These are phyloP conservation scores for Acanthurus leucopareius DNA, from an alignment of 2,797 vertebrate species.

Conservation along the genomic window DNA sequence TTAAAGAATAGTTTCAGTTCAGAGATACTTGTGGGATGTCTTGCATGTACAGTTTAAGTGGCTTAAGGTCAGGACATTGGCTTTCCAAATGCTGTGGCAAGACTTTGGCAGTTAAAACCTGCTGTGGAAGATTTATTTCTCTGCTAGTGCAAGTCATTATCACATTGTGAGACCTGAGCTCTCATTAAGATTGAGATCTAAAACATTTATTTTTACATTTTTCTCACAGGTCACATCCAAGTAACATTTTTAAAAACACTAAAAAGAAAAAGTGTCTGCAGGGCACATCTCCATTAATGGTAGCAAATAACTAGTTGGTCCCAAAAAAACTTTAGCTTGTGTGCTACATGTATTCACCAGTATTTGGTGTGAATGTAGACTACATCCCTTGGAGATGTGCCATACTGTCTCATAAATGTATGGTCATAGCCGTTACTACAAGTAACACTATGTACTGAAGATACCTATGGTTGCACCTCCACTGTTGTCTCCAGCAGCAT, in stretches of 20 bases:
- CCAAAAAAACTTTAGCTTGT: background rate
- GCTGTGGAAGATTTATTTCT: background rate
- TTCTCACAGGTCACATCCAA: background rate
- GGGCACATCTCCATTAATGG: background rate
- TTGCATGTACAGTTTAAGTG: conserved; percentile 37
- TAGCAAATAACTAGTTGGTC: background rate
- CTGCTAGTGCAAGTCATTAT: conserved; percentile 16
- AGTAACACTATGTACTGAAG: too few relatives aligned
- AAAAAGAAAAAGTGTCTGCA: background rate
- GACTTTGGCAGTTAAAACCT: conserved; percentile 12
- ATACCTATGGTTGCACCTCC: too few relatives aligned
- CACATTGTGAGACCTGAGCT: background rate
- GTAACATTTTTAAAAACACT: background rate
- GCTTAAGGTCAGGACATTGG: conserved; percentile 34
- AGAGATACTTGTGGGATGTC: conserved; percentile 34
- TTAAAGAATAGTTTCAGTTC: conserved; percentile 51
- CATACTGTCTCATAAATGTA: too few relatives aligned
- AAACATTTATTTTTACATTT: background rate
- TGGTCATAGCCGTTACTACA: too few relatives aligned
- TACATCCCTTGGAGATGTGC: too few relatives aligned
- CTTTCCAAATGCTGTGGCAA: conserved; percentile 18
- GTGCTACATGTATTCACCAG: background rate
- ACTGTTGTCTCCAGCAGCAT: too few relatives aligned
- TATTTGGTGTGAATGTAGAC: too few relatives aligned
- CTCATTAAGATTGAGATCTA: conserved; percentile 15